These are phyloP conservation scores for Cheilosia soror DNA, from an alignment of 2,888 invertebrate genomes.

Conservation along the genomic window DNA sequence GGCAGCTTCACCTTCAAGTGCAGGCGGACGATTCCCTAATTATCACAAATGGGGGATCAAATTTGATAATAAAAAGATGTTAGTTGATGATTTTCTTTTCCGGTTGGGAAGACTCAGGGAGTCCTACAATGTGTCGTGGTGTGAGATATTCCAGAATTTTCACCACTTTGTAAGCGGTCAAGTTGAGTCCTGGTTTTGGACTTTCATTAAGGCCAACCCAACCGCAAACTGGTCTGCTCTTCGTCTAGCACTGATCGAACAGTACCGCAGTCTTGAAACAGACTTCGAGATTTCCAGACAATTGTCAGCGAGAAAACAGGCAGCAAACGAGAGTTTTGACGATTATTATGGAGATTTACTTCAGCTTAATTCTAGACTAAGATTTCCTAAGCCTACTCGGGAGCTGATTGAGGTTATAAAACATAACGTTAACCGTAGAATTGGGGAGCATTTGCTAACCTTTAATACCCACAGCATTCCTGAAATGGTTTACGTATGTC, in stretches of 20 bases:
- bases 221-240: neutral
- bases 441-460: neutral
- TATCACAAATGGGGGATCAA: too few relatives aligned
- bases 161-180: neutral
- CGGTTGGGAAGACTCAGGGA: neutral
- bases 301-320: neutral
- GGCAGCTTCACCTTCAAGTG: too few relatives aligned
- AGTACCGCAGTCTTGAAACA: neutral
- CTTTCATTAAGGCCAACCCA: neutral
- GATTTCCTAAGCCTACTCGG: neutral
- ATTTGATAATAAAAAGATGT: too few relatives aligned
- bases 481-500: neutral
- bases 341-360: too few relatives aligned
- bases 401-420: neutral
- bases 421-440: neutral
- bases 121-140: neutral
- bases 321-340: too few relatives aligned
- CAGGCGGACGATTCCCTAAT: too few relatives aligned
- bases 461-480: neutral
- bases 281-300: neutral
- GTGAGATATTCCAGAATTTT: neutral
- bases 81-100: neutral
- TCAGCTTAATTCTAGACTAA: neutral
- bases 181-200: constrained; percentile 6
- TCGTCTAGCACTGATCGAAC: neutral